Evolutionary conservation across 1,140 invertebrate genomes (phyloP), one percentile per base, ranked within the genome.

Genomic region (Heterodera schachtii): DNA sequence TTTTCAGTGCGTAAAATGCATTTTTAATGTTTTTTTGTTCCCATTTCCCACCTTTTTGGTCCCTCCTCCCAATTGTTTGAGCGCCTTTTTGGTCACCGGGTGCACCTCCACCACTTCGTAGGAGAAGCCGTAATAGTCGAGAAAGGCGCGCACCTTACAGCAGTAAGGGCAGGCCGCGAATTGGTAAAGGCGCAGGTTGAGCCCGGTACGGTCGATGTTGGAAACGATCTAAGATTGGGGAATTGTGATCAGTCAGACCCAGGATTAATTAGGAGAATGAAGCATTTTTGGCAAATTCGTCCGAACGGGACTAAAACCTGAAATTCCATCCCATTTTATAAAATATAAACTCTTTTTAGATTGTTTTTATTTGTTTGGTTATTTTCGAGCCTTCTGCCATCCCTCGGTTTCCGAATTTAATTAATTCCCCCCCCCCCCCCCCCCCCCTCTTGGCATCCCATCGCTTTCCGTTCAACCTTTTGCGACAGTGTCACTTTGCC

Each of bases 131-230:
- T 94, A 94, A 87, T 94, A 96, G 91, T 99, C 96, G 4, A 99
- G 91, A 90, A 95, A 95, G 21, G 95, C 94, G 82, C 97, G 92
- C 0, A 98, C 95, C 75, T 99, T 99, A 88, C 96, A 98, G 90
- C 97, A 99, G 91, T 98, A 99, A 49, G 97, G 97, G 91, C 97
- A 99, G 3, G 95, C 97, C 87, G 97, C 94, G 90, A 96, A 99
- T 92, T 99, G 97, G 90, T 94, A 98, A 43, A 98, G 91, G 1
- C 94, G 94, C 21, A 98, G 90, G 85, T 96, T 93, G 71, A 98
- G 91, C 13, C 93, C 93, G 78, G 92, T 93, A 7, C 91, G 91
- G 90, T 96, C 94, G 21, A 92, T 66, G 44, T 21, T 57, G 31
- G 80, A 81, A 11, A 71, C 44, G 70, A 83, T 66, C 80, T 81